Evolutionary conservation across 2,888 invertebrate genomes (phyloP), one percentile per base, ranked within the genome.

Genomic region (Camptogramma bilineatum): DNA sequence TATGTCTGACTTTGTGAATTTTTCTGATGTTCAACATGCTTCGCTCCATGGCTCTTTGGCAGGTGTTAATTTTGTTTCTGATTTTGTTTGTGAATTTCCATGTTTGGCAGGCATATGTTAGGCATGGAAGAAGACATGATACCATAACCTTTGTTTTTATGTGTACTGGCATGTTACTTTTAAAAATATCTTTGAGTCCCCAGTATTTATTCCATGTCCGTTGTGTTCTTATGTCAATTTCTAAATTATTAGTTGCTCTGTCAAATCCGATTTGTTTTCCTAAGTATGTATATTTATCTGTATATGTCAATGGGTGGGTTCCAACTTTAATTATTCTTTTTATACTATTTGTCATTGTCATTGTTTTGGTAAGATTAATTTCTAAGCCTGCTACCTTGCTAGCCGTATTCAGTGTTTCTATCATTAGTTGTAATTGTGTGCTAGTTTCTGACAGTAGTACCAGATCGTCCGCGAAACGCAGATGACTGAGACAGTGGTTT

Each of bases 321-420:
- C 53, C 60, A 2, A 71, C 18, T 3, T 53, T 31, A 56, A 70
- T 61, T 24, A 44, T 44, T 16, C 8, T 48, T 54, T 63, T 63
- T 1, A 19, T 21, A 19, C 47, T 48, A 34, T 68, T 67, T 13
- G 69, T 68, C 72, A 73, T 72, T 2, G 62, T 42, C 18, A 69
- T 73, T 10, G 72, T 70, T 66, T 72, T 73, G 16, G 44, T 47
- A 16, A 59, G 21, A n/a, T 74, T 68, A 0, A 70, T 70, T 64
- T 73, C 65, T 34, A 74, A 44, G 2, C 71, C 72, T 39, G 60
- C 62, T 44, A 64, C 17, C 10, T 39, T 9, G 17, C 70, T 70
- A 16, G 28, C 66, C 24, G 48, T 8, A 2, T 69, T 54, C 54
- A 74, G 59, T 13, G 64, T 10, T 19, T 64, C 18, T 48, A 62